Percentiles rank a stretch among this genome's conserved stretches.
Evolutionary conservation across 2,888 invertebrate species (phyloP).

Genomic region (Tiphia femorata): DNA sequence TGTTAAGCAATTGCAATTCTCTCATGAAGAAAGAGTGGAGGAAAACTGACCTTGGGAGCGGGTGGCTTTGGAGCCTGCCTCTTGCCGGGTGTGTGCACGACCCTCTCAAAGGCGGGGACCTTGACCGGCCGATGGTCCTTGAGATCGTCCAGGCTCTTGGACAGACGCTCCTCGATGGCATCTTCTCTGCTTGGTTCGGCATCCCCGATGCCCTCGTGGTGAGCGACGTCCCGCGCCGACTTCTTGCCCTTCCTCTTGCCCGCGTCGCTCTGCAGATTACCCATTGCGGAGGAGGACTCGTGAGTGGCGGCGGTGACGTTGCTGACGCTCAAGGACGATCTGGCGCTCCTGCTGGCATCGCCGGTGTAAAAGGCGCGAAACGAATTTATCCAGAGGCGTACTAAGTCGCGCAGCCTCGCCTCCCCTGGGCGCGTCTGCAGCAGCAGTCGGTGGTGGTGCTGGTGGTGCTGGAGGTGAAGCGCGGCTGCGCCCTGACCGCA

Average conservation of each 20-base stretch:
- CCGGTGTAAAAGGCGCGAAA: conserved; percentile 43
- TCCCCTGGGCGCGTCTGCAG: conserved; percentile 30
- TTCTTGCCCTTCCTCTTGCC: conserved; percentile 54
- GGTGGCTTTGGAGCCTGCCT: conserved; percentile 59
- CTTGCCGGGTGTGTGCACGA: conserved; percentile 54
- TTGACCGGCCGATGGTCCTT: conserved; percentile 8
- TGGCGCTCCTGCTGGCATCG: conserved; percentile 17
- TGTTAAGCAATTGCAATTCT: not conserved
- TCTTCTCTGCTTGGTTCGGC: conserved; percentile 8
- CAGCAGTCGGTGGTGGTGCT: conserved; percentile 50
- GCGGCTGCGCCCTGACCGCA: no score
- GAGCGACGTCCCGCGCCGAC: conserved; percentile 35
- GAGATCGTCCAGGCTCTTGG: conserved; percentile 24
- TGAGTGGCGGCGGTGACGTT: no score
- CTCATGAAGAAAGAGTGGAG: not conserved
- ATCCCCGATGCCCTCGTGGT: conserved; percentile 15
- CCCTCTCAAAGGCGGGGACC: conserved; percentile 48
- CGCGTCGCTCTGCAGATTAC: conserved; percentile 65
- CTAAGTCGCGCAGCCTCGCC: conserved; percentile 51
- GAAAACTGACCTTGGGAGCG: not conserved
- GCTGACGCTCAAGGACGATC: conserved; percentile 9
- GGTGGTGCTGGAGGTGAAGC: no score
- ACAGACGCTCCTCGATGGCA: not conserved
- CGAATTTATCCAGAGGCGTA: conserved; percentile 51
- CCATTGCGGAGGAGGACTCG: no score